phyloP scores from a whole-genome alignment of 2,888 invertebrate genomes.

The Meganola albula region DNA sequence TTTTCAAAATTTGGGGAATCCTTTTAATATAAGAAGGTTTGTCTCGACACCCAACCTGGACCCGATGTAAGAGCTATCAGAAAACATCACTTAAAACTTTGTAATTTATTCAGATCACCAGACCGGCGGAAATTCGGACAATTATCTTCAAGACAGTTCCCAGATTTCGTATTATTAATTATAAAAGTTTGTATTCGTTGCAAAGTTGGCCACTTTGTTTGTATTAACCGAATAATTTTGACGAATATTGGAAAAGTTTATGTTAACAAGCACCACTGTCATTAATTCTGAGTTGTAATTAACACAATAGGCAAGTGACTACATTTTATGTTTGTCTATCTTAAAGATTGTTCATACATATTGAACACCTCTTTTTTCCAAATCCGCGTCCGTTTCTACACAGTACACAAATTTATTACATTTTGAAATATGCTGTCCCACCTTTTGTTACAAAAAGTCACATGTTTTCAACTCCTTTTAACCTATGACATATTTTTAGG shows the following conservation, averaged over 20 bases:
- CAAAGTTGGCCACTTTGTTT: slow-evolving; percentile 26
- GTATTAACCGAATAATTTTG: slow-evolving; percentile 23
- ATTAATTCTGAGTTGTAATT: slow-evolving; percentile 17
- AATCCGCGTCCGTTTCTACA: too few species aligned
- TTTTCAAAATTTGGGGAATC: too few species aligned
- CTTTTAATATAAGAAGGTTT: too few species aligned
- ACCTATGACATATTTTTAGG: too few species aligned
- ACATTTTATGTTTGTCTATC: too few species aligned
- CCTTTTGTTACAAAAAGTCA: too few species aligned
- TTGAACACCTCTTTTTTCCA: too few species aligned
- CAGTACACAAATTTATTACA: too few species aligned
- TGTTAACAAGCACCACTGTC: slow-evolving; percentile 6
- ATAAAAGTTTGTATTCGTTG: slow-evolving; percentile 28
- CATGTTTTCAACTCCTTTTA: too few species aligned
- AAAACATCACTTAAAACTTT: slow-evolving; percentile 7
- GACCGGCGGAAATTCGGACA: slow-evolving; percentile 14
- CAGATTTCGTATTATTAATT: slow-evolving; percentile 25
- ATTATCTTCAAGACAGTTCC: slow-evolving; percentile 19
- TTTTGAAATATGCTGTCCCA: too few species aligned
- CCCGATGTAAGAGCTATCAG: slow-evolving; percentile 13
- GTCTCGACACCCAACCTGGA: slow-evolving; percentile 10
- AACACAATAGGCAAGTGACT: neutral
- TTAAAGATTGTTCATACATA: too few species aligned
- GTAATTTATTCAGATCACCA: slow-evolving; percentile 11
- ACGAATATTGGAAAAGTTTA: slow-evolving; percentile 28